Percentiles rank a stretch among this genome's conserved stretches.
Conservation (phyloP, 2,888 invertebrate species). For the Melangyna quadrimaculata region DNA sequence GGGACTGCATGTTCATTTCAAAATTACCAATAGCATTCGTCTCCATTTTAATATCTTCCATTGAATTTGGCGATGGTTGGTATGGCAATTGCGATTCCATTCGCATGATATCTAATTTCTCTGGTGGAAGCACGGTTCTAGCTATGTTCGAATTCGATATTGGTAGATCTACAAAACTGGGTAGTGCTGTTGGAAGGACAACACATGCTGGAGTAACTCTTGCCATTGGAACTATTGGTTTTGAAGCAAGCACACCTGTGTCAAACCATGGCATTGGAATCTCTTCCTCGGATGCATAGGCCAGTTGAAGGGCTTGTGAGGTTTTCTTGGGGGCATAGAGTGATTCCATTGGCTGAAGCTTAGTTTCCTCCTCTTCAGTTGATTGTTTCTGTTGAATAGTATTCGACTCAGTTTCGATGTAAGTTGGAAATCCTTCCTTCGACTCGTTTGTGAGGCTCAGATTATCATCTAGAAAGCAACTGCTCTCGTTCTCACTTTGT, state of each 20-base stretch:
- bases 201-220: conserved; percentile 82
- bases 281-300: conserved; percentile 89
- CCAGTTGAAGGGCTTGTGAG: conserved; percentile 86
- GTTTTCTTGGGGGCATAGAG: conserved; percentile 76
- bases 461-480: conserved; percentile 52
- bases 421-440: conserved; percentile 12
- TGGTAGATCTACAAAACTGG: conserved; percentile 80
- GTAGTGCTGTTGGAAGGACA: conserved; percentile 79
- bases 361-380: neutral
- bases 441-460: conserved; percentile 15
- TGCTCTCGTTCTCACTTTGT: conserved; percentile 66
- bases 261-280: conserved; percentile 89
- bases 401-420: neutral
- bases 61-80: conserved; percentile 5
- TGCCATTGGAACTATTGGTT: conserved; percentile 83
- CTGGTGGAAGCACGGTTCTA: neutral
- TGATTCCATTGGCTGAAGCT: conserved; percentile 71
- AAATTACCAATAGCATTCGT: conserved; percentile 25
- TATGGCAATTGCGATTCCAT: conserved; percentile 50
- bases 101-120: conserved; percentile 51
- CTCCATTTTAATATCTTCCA: conserved; percentile 61
- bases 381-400: conserved; percentile 14
- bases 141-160: conserved; percentile 60
- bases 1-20: conserved; percentile 27
- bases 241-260: conserved; percentile 86